Evolutionary conservation across 2,888 invertebrate genomes (phyloP).

Genomic region (Elmis aenea): DNA sequence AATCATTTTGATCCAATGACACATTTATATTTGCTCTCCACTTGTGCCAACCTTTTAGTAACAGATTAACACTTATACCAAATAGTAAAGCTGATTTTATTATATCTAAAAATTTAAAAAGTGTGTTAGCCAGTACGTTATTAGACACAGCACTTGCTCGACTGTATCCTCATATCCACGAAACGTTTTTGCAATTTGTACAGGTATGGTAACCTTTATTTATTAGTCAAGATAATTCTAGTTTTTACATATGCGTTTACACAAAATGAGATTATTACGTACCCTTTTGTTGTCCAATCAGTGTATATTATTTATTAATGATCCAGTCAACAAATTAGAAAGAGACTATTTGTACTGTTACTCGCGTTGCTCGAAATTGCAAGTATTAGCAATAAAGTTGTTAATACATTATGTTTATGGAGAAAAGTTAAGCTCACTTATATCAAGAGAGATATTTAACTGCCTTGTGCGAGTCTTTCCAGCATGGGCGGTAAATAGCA

Average conservation of each 20-base stretch:
- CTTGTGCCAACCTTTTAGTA: conserved; percentile 42
- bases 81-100: conserved; percentile 42
- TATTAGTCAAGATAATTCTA: conserved; percentile 10
- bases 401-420: too few relatives aligned
- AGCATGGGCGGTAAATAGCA: too few relatives aligned
- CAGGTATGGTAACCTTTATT: conserved; percentile 38
- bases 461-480: too few relatives aligned
- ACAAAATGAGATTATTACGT: too few relatives aligned
- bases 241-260: conserved; percentile 4
- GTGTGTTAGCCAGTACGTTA: conserved; percentile 42
- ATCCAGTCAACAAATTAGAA: too few relatives aligned
- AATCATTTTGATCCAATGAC: conserved; percentile 35
- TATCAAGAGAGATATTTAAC: too few relatives aligned
- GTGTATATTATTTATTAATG: too few relatives aligned
- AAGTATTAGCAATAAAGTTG: too few relatives aligned
- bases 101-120: conserved; percentile 47
- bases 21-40: conserved; percentile 47
- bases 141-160: conserved; percentile 48
- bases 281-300: too few relatives aligned
- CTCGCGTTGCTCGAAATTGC: too few relatives aligned
- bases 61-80: conserved; percentile 47
- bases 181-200: conserved; percentile 45
- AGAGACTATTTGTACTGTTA: too few relatives aligned
- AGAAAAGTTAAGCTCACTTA: too few relatives aligned
- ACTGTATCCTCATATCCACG: conserved; percentile 46